Evolutionary conservation across 2,888 invertebrate genomes (phyloP), one percentile per base, ranked within the genome.

Genomic region (Catonia carolina): DNA sequence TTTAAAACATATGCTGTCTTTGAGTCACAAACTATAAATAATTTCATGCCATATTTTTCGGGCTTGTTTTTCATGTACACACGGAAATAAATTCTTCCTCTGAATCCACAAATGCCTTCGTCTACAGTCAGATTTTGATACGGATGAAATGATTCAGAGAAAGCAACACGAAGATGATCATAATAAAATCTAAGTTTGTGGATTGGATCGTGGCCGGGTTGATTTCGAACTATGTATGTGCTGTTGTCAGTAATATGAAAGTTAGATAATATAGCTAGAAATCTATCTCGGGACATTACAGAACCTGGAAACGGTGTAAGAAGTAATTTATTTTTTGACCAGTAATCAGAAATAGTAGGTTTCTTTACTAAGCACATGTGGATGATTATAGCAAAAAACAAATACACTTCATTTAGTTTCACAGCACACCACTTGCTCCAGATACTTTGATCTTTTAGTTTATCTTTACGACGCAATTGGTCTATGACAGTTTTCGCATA

Each of bases 101-200:
- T 23, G 39, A 52, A 51, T 15, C 35, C 51, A 51, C 51, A 51
- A n/a, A 35, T 35, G 12, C 51, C 51, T 33, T 49, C 49, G 33
- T 49, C 49, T 3, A 35, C 36, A 18, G 51, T 51, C 17, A 51
- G 37, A 35, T 51, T 51, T 52, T 52, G 36, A 36, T 15, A 51
- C 20, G 51, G 51, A 18, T 33, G 37, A 36, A 36, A 35, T n/a
- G 35, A 36, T 20, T 36, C 17, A 35, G 51, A 37, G 37, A 47
- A 47, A 22, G 14, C 47, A 22, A 14, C 7, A 8, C 14, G 7
- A 8, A 20, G 23, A 47, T 47, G 20, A n/a, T 47, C 23, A 22
- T 22, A 22, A 20, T 47, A 47, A 23, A 23, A 23, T 23, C 22
- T 18, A 6, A 47, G 2, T 47, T 47, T 47, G 22, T 47, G 47